Evolutionary conservation across 2,113 vertebrate genomes (phyloP), one percentile per base, ranked within the genome.

Genomic region (Caranx melampygus): DNA sequence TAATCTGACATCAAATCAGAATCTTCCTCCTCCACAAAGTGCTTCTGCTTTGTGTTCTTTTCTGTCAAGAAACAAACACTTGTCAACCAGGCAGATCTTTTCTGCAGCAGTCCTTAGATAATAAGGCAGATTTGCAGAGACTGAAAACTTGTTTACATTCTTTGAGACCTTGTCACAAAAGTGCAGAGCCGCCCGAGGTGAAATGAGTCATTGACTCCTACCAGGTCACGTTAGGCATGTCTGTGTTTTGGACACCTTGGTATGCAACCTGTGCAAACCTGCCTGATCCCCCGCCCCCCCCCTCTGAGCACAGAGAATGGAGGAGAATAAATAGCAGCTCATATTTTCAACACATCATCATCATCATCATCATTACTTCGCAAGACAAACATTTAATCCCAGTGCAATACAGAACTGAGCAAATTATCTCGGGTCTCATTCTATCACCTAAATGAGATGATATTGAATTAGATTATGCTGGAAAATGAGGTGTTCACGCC

Each of bases 401-500:
- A 14, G 54, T 52, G 80, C 88, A 73, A 70, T 80, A 59, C 72
- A 59, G 68, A 85, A 66, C 34, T 40, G 82, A 63, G 75, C 77
- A 84, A 90, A 92, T 91, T 78, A 91, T 88, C 91, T 51, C 18
- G 54, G 85, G 86, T 87, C 87, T 87, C 88, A 72, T 91, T 91
- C 89, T 79, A 89, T 93, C 90, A 88, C 77, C 87, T 86, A 90
- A 93, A 92, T 92, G 88, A 93, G 90, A 90, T 90, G 91, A 90
- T 91, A 90, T 90, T 91, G 91, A 92, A 93, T 93, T 91, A 93
- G 92, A 92, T 93, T 89, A 92, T 82, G 70, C 77, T 66, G 4
- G 87, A 92, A 93, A 94, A 93, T 92, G 87, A 92, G 90, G 82
- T 83, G 92, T 92, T 93, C 89, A 86, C 79, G 70, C 90, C 93